phyloP scores from a whole-genome alignment of 2,113 vertebrate genomes.

The Penelope pileata region DNA sequence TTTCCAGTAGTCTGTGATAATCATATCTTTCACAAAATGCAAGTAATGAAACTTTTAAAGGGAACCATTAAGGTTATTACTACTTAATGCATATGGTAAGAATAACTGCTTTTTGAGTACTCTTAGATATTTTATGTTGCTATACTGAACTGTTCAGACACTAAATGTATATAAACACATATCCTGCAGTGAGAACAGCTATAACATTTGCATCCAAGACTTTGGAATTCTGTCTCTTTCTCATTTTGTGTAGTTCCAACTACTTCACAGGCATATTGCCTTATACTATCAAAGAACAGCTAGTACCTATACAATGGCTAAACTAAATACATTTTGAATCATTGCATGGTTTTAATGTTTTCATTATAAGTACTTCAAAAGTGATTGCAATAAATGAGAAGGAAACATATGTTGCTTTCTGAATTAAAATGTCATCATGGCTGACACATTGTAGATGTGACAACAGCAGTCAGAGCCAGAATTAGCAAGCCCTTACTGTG shows the following conservation, averaged over 20 bases:
- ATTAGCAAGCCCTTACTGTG: slow-evolving; percentile 60
- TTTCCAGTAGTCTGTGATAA: neutral
- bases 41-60: neutral
- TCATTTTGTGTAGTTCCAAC: slow-evolving; percentile 3
- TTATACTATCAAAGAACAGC: slow-evolving; percentile 13
- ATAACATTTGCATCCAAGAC: slow-evolving; percentile 14
- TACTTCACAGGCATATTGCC: slow-evolving; percentile 7
- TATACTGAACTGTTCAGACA: neutral
- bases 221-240: slow-evolving; percentile 17
- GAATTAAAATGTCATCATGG: slow-evolving; percentile 67
- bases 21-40: neutral
- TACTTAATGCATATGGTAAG: neutral
- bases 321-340: slow-evolving; percentile 53
- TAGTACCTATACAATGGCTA: slow-evolving; percentile 18
- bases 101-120: neutral
- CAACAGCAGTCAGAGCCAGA: slow-evolving; percentile 49
- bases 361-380: slow-evolving; percentile 55
- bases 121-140: neutral
- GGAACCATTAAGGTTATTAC: neutral
- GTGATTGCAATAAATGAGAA: slow-evolving; percentile 55
- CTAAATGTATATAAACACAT: slow-evolving; percentile 10
- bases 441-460: slow-evolving; percentile 62
- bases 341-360: slow-evolving; percentile 56
- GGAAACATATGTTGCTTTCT: slow-evolving; percentile 58
- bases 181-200: neutral